Percentiles rank a stretch among this genome's conserved stretches.
phyloP scores from a whole-genome alignment of 2,888 invertebrate genomes.

The Aethes cnicana region DNA sequence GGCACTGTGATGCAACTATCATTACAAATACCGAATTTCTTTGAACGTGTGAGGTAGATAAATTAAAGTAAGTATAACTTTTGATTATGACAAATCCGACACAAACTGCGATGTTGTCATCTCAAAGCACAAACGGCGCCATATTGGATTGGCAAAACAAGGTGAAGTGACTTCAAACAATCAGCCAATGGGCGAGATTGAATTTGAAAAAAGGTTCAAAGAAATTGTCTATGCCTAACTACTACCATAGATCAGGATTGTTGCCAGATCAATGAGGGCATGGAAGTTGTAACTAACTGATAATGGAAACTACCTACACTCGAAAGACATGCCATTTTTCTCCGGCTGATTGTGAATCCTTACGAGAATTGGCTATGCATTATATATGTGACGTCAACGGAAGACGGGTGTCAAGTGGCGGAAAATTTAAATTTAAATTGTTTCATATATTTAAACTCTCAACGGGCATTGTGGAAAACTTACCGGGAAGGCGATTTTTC shows the following conservation, averaged over 20 bases:
- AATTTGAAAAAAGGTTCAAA: constrained; percentile 23
- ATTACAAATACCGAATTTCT: constrained; percentile 58
- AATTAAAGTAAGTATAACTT: constrained; percentile 55
- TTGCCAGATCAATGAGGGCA: too few species aligned
- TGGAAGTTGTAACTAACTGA: too few species aligned
- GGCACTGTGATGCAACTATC: constrained; percentile 49
- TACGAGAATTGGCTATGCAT: too few species aligned
- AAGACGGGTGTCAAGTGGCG: too few species aligned
- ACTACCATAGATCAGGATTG: not conserved
- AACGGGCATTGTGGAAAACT: too few species aligned
- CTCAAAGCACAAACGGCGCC: constrained; percentile 80
- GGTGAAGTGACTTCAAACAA: constrained; percentile 37
- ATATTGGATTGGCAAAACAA: constrained; percentile 78
- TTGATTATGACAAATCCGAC: constrained; percentile 68
- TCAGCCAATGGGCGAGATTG: constrained; percentile 25
- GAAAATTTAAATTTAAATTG: too few species aligned
- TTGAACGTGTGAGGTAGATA: constrained; percentile 71
- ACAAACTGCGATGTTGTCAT: constrained; percentile 83
- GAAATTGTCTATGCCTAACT: constrained; percentile 12
- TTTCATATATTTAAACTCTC: too few species aligned
- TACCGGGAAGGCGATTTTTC: too few species aligned
- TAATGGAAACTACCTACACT: too few species aligned
- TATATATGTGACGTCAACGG: too few species aligned
- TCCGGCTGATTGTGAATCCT: too few species aligned
- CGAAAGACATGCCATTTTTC: too few species aligned